Conservation (phyloP, 2,113 vertebrate species). For the Micronycteris hirsuta region DNA sequence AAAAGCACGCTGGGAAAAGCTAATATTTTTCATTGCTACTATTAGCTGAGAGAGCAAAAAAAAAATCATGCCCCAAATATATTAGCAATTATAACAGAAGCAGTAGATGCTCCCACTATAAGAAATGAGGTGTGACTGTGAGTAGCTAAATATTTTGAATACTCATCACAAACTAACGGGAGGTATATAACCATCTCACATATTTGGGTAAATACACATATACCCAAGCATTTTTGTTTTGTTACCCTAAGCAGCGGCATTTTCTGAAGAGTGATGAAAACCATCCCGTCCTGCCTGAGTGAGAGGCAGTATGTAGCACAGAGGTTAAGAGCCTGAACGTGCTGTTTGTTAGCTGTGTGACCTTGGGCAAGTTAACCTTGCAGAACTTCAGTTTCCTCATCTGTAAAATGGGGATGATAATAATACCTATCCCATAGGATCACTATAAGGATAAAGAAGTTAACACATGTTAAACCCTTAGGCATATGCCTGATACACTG, state of each 20-base stretch:
- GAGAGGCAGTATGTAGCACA: not conserved
- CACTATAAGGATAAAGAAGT: not conserved
- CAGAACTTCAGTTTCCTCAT: not conserved
- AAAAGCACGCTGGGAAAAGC: not conserved
- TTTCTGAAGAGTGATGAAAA: constrained; percentile 35
- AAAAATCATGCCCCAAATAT: not conserved
- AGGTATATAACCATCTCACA: not conserved
- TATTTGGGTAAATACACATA: not conserved
- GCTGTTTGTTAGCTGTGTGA: not conserved
- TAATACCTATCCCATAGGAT: not conserved
- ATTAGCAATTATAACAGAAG: not conserved
- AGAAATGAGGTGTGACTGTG: not conserved
- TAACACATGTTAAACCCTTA: not conserved
- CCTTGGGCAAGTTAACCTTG: not conserved
- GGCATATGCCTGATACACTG: not conserved
- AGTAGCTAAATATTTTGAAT: constrained; percentile 1
- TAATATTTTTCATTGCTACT: constrained; percentile 10
- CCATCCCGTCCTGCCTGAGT: not conserved
- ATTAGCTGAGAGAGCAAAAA: not conserved
- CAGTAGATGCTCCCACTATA: not conserved
- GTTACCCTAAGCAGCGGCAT: not conserved
- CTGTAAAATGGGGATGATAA: not conserved
- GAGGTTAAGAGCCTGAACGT: not conserved
- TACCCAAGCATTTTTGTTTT: not conserved
- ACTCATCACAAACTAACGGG: not conserved